Evolutionary conservation across 2,113 vertebrate species (phyloP).

Genomic region (Tenrec ecaudatus): DNA sequence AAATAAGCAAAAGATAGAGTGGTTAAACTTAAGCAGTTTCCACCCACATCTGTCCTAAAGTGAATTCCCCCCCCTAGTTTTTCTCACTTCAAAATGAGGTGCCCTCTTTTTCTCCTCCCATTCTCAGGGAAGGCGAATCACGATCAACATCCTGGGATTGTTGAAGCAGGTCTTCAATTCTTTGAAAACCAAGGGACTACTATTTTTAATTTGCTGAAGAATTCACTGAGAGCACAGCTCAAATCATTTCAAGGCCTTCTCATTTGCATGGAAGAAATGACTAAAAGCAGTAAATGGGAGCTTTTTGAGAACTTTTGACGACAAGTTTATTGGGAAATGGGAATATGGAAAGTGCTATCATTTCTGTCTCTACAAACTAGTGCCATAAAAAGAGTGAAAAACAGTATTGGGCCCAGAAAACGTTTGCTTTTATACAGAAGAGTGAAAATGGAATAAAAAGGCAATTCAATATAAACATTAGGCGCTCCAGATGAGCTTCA

Average conservation of each 20-base stretch:
- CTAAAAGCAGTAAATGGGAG: conserved; percentile 53
- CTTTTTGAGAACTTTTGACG: conserved; percentile 44
- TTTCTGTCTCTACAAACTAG: conserved; percentile 64
- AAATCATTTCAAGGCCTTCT: conserved; percentile 51
- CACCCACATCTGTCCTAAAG: not conserved
- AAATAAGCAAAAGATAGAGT: not conserved
- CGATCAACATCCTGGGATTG: conserved; percentile 1
- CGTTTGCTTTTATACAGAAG: conserved; percentile 58
- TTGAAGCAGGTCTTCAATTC: not conserved
- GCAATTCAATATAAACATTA: conserved; percentile 42
- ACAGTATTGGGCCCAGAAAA: not conserved
- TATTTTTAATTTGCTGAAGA: conserved; percentile 48
- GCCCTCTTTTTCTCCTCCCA: not conserved
- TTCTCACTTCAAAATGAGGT: not conserved
- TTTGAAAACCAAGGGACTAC: not conserved
- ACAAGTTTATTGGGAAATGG: conserved; percentile 69
- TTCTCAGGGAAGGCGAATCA: not conserved
- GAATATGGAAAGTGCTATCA: conserved; percentile 67
- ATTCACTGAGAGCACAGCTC: not conserved
- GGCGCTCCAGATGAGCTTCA: conserved; percentile 60
- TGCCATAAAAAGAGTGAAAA: conserved; percentile 57
- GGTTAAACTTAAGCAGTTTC: not conserved
- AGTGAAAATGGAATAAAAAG: conserved; percentile 65
- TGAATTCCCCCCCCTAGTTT: not conserved
- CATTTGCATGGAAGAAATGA: conserved; percentile 64